These are phyloP conservation scores for Hemiscyllium ocellatum DNA, from an alignment of 2,113 vertebrate species.

Conservation along the genomic window DNA sequence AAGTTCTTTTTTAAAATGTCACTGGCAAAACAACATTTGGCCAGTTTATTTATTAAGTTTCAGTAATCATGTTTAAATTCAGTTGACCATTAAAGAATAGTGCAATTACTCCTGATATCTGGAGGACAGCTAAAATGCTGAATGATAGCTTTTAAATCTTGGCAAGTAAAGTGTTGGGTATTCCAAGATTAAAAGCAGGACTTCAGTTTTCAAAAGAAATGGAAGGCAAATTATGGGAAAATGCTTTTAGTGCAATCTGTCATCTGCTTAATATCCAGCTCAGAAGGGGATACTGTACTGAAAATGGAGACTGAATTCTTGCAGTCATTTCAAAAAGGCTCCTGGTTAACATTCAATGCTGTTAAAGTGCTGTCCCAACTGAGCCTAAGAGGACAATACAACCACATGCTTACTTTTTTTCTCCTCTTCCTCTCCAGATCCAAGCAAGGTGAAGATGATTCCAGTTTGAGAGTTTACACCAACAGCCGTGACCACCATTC, in stretches of 20 bases:
- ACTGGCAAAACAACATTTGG: not conserved
- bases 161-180: not conserved
- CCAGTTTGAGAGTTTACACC: constrained; percentile 98
- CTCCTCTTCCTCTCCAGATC: constrained; percentile 78
- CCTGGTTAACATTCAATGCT: not conserved
- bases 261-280: not conserved
- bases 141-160: not conserved
- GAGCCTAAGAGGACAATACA: not conserved
- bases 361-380: not conserved
- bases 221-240: not conserved
- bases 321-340: not conserved
- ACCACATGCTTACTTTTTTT: constrained; percentile 71
- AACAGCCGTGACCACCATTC: constrained; percentile 95
- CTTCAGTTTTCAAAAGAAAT: not conserved
- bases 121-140: not conserved
- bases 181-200: not conserved
- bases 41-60: not conserved
- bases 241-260: not conserved
- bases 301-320: not conserved
- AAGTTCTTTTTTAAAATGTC: not conserved
- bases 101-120: not conserved
- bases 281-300: not conserved
- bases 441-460: constrained; percentile 97
- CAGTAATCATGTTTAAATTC: not conserved
- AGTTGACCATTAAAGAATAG: not conserved